These are phyloP conservation scores for Diarsia mendica DNA, from an alignment of 2,888 invertebrate species.

Conservation along the genomic window DNA sequence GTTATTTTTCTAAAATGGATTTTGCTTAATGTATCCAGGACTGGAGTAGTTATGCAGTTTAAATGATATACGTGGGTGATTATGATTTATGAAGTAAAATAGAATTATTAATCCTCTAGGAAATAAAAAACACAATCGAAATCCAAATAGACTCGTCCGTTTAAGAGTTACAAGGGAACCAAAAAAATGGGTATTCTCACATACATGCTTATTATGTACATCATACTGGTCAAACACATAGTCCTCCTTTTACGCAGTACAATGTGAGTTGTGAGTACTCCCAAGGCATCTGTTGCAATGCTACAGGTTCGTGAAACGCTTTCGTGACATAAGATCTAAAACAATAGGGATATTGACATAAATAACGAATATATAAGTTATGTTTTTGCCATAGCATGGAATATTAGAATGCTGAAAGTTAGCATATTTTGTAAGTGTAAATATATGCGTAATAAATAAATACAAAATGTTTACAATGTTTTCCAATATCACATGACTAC, in stretches of 20 bases:
- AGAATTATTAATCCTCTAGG: background rate
- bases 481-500: no score
- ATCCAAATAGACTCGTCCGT: background rate
- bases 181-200: background rate
- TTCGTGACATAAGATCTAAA: background rate
- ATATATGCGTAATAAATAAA: no score
- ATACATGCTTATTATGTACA: background rate
- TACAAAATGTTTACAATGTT: no score
- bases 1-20: background rate
- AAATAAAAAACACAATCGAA: background rate
- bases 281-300: background rate
- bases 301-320: background rate
- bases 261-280: background rate
- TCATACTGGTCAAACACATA: background rate
- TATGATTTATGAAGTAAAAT: background rate
- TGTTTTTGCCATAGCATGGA: no score
- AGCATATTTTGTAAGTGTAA: no score
- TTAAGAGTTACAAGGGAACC: background rate
- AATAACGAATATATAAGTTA: no score
- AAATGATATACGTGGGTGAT: background rate
- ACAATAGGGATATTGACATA: background rate
- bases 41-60: slow-evolving; percentile 4
- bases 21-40: background rate
- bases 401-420: no score
- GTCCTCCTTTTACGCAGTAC: background rate